Evolutionary conservation across 2,113 vertebrate species (phyloP), one percentile per base, ranked within the genome.

Genomic region (Chamaetylas fuelleborni): DNA sequence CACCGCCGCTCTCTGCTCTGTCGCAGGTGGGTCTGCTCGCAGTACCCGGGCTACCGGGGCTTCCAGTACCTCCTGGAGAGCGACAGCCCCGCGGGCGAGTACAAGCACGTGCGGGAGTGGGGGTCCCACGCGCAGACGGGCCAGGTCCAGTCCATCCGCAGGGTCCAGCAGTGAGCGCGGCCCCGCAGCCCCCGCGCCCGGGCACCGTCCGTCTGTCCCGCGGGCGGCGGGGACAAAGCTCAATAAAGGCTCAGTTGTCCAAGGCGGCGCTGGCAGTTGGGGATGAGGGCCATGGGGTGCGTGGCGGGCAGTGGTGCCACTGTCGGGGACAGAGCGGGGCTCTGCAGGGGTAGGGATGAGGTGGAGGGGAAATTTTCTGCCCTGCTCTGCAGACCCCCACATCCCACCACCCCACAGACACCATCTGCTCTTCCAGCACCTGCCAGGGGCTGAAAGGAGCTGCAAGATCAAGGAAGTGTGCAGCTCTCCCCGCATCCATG

Each of bases 61-160:
- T 99, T 98, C 97, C 99, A 99, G 98, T 99, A 99, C 47, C 98
- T 99, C 83, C 98, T 99, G 98, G 99, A 99, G 97, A 98, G 99
- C 15, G 99, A 99, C 95, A 98, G 98, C 97, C 98, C 98, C 73
- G 97, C 97, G 10, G 99, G 99, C 20, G 98, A 99, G 94, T 99
- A 99, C 98, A 99, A 99, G 96, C 98, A 98, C 80, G 99, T 99
- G 97, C 97, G 98, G 92, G 99, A 99, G 97, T 99, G 98, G 96
- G 99, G 99, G 64, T 98, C 99, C 88, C 99, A 99, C 6, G 99
- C 98, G 8, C 99, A 99, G 97, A 99, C 98, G 76, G 98, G 98
- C 96, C 99, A 99, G 98, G 98, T 99, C 94, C 99, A 99, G 97
- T 99, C 99, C 96, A 98, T 99, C 97, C 98, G 99, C 96, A 98